Evolutionary conservation across 2,113 vertebrate genomes (phyloP), one percentile per base, ranked within the genome.

Genomic region (Ceuthmochares aereus): DNA sequence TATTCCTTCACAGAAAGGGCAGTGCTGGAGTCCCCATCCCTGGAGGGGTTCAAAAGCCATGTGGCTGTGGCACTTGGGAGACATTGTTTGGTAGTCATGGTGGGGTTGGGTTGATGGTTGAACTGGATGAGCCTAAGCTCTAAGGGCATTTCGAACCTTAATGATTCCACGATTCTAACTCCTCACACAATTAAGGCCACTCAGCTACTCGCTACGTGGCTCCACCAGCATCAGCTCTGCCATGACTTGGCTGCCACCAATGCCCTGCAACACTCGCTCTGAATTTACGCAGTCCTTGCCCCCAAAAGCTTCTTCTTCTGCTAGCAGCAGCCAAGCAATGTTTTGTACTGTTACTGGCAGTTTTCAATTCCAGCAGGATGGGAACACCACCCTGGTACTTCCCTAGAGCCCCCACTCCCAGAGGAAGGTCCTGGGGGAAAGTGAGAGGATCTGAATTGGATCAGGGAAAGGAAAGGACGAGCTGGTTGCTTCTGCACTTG

Each of bases 201-300:
- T 58, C 58, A n/a, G n/a, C n/a, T n/a, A n/a, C n/a, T 8, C 2
- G 43, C 62, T 45, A 14, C 36, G 3, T 1, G 4, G 15, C 72
- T 36, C 9, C 4, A 5, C 2, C 3, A 40, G 75, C 68, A 36
- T 5, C 62, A 36, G 36, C 36, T 30, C 49, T 5, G 2, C 56
- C 8, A 32, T 3, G 21, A 13, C 14, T 1, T 4, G 64, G 36
- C 30, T 5, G 7, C 4, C 30, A 3, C 8, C 37, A 4, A 1
- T 0, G 4, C 18, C 52, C 84, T 20, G 72, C 58, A 17, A 5
- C 1, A 5, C 67, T 36, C 3, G 12, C n/a, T 42, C 45, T 27
- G 13, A 4, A 8, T 9, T 64, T 29, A 17, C 0, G 7, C 42
- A 25, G 4, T 16, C 29, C 26, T 37, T 16, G 22, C 34, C 60